Base-by-base conservation (phyloP, 2,113 vertebrate species). In the Mus spicilegus region DNA sequence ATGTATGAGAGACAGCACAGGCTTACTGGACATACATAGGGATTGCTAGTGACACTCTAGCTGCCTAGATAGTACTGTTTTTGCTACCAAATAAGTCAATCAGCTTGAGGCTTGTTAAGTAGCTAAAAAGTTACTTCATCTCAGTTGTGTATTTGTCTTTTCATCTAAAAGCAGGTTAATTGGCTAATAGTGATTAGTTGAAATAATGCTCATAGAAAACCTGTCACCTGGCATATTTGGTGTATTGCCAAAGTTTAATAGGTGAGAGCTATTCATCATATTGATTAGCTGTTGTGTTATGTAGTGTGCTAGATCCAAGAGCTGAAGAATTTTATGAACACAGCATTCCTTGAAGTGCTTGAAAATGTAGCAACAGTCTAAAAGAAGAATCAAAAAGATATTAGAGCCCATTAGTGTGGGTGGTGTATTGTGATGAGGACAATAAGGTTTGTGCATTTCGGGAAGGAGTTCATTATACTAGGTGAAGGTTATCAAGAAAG, bases 131-230 rank as follows among this genome's bases (percentile, higher is more conserved):
- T 94, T 89, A 72, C 16, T 89, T 94, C 91, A 92, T 24, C 36
- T 94, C 46, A 88, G 2, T 88, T 91, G 61, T 10, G 1, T 80
- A n/a, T 91, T 82, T 91, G 46, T 56, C 14, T 70, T 54, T 30
- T 95, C 73, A 65, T 88, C 54, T 89, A 72, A 89, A 94, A 90
- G 24, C 69, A n/a, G 70, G 36, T 90, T 95, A 81, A 33, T 93
- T 67, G 69, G 19, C 42, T 91, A 95, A 7, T 91, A 78, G 63
- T 87, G 69, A 67, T 80, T 81, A 89, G 65, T 91, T 94, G 69
- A 80, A 91, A 42, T 96, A 93, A 58, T 17, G 24, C 51, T 1
- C 46, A 49, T 69, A 84, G 28, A 94, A 30, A 69, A 3, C 30
- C 2, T 81, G 36, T 13, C 17, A 46, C 36, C 70, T 72, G 36